Evolutionary conservation across 2,797 vertebrate genomes (phyloP).

Genomic region (Amblyraja radiata): DNA sequence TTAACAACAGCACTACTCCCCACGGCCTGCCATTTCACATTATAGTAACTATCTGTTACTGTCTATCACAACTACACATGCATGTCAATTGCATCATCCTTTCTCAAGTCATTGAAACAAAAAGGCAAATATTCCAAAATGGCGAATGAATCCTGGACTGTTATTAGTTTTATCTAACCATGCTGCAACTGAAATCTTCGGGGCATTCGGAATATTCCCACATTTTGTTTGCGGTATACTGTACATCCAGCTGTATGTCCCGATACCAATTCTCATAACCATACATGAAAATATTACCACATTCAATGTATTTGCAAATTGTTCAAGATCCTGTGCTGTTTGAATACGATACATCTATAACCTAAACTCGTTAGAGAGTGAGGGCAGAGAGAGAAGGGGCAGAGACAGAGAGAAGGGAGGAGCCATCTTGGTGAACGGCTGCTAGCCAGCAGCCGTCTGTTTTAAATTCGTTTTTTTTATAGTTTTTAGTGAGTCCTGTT

Average conservation of each 20-base stretch:
- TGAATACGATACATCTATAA: background rate
- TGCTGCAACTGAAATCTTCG: background rate
- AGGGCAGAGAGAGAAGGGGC: no score
- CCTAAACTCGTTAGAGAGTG: no score
- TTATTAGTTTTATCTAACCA: background rate
- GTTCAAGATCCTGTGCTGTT: background rate
- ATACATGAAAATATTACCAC: background rate
- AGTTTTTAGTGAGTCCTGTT: no score
- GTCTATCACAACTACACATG: background rate
- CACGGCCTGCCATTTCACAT: no score
- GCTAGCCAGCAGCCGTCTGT: no score
- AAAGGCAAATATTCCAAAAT: conserved; percentile 11
- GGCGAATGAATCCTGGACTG: background rate
- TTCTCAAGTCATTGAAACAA: background rate
- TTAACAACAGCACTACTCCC: no score
- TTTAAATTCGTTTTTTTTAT: no score
- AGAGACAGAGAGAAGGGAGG: no score
- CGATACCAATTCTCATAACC: background rate
- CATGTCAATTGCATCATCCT: background rate
- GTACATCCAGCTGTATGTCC: background rate
- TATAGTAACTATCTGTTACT: background rate
- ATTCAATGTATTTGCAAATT: background rate
- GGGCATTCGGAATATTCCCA: background rate
- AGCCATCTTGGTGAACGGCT: no score
- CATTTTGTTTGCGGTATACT: background rate